Conservation (phyloP, 2,888 invertebrate genomes). For the Sarcophaga carnaria region DNA sequence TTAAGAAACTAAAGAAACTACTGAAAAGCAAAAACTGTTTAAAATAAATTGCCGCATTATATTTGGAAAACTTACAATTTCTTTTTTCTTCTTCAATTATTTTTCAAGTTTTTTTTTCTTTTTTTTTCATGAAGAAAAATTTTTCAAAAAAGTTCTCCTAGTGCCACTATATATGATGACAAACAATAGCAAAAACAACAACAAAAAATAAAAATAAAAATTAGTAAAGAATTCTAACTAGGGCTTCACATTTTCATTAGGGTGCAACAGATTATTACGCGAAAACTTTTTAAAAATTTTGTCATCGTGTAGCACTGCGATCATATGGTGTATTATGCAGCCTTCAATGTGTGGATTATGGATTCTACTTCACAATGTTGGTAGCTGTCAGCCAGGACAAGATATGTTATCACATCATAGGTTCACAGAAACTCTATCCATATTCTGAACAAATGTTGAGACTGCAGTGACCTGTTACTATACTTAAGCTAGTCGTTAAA, state of each 20-base stretch:
- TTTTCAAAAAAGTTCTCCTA: conserved; percentile 27
- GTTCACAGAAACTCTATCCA: no score
- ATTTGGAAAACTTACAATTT: conserved; percentile 41
- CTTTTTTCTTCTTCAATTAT: conserved; percentile 6
- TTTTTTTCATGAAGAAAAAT: conserved; percentile 23
- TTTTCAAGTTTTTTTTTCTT: conserved; percentile 2
- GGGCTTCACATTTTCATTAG: not conserved
- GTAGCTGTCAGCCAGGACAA: no score
- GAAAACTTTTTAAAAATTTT: no score
- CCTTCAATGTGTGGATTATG: no score
- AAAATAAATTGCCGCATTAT: conserved; percentile 68
- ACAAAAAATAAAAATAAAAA: not conserved
- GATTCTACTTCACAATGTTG: no score
- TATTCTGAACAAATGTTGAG: no score
- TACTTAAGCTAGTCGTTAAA: no score
- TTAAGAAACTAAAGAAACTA: conserved; percentile 32
- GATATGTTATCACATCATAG: no score
- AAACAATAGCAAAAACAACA: conserved; percentile 41
- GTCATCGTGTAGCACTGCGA: no score
- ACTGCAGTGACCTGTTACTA: no score
- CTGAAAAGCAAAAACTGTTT: conserved; percentile 62
- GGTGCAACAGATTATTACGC: no score
- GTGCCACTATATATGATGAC: conserved; percentile 27
- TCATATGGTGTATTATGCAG: no score
- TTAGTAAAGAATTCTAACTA: not conserved